Conservation (phyloP, 2,797 vertebrate species). For the Cetoscarus ocellatus region DNA sequence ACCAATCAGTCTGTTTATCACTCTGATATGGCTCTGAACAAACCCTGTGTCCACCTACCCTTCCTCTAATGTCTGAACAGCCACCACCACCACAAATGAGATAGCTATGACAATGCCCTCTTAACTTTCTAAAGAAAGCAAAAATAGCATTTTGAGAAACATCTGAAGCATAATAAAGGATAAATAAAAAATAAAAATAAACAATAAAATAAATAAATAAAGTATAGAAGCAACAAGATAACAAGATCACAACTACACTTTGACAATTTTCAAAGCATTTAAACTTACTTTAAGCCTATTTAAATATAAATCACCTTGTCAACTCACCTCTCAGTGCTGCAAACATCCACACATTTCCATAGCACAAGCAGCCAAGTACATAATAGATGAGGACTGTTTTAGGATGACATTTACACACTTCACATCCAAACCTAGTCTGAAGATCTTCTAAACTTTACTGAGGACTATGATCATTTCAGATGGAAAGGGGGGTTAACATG, state of each 20-base stretch:
- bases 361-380: background rate
- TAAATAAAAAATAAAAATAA: too few relatives aligned
- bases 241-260: too few relatives aligned
- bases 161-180: background rate
- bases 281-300: background rate
- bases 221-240: too few relatives aligned
- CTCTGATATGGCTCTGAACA: constrained; percentile 23
- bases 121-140: background rate
- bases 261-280: background rate
- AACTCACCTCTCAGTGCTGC: constrained; percentile 21
- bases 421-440: constrained; percentile 1
- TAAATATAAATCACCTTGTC: background rate
- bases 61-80: constrained; percentile 39
- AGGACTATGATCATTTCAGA: background rate
- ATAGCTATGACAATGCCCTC: background rate
- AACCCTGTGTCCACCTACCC: constrained; percentile 37
- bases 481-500: background rate
- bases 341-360: constrained; percentile 11
- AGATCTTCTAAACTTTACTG: background rate
- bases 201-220: too few relatives aligned
- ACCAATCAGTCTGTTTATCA: constrained; percentile 60
- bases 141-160: background rate
- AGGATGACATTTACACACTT: constrained; percentile 1
- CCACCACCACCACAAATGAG: background rate
- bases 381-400: background rate